Evolutionary conservation across 2,888 invertebrate genomes (phyloP).

Genomic region (Scaptomyza tumidula): DNA sequence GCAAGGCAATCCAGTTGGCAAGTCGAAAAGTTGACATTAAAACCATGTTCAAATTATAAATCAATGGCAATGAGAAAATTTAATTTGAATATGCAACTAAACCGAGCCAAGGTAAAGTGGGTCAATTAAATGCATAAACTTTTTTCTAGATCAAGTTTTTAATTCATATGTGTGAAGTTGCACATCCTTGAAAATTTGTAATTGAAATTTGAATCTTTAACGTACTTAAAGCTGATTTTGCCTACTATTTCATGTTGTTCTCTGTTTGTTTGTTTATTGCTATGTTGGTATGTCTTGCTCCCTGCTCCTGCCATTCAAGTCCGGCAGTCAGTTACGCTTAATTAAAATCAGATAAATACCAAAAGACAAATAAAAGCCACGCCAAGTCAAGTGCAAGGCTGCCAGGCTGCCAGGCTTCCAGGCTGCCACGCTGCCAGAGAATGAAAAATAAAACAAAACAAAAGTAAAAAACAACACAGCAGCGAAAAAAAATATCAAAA

Average conservation of each 20-base stretch:
- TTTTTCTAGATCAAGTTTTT: background rate
- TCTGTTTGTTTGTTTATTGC: background rate
- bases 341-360: constrained; percentile 72
- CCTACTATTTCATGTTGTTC: background rate
- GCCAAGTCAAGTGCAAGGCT: constrained; percentile 51
- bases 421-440: constrained; percentile 8
- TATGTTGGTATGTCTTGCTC: background rate
- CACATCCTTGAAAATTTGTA: constrained; percentile 5
- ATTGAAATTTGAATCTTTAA: background rate
- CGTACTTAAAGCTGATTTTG: no score
- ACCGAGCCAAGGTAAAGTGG: background rate
- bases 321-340: constrained; percentile 57
- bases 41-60: background rate
- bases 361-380: constrained; percentile 64
- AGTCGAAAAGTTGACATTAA: constrained; percentile 12
- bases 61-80: constrained; percentile 2
- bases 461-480: constrained; percentile 10
- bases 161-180: constrained; percentile 3
- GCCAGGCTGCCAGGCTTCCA: constrained; percentile 11
- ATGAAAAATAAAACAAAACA: constrained; percentile 10
- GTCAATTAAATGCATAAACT: constrained; percentile 17
- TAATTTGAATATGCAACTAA: constrained; percentile 2
- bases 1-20: constrained; percentile 35
- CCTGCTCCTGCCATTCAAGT: constrained; percentile 7
- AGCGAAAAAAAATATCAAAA: background rate